Evolutionary conservation across 2,888 invertebrate species (phyloP).

Genomic region (Gryllus longicercus): DNA sequence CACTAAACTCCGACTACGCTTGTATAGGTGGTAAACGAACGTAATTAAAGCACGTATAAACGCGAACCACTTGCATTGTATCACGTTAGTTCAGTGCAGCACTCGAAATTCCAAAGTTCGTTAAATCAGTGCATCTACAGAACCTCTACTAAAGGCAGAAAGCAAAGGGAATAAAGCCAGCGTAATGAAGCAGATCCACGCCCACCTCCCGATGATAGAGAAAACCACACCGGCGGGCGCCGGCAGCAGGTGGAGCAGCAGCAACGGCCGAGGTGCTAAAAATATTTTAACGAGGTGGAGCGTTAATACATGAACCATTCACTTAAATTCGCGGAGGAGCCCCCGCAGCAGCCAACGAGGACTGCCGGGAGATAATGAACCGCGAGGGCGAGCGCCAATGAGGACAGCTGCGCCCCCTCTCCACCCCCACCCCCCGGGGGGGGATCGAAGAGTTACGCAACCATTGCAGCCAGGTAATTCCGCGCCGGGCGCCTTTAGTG

Average conservation of each 20-base stretch:
- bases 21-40: too few relatives aligned
- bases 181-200: neutral
- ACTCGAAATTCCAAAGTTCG: too few relatives aligned
- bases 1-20: too few relatives aligned
- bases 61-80: too few relatives aligned
- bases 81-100: too few relatives aligned
- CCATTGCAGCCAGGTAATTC: neutral
- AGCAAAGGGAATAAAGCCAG: neutral
- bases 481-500: neutral
- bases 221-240: too few relatives aligned
- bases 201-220: neutral
- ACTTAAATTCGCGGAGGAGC: neutral
- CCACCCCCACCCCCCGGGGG: too few relatives aligned
- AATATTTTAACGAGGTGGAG: neutral
- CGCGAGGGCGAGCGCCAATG: neutral
- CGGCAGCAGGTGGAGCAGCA: too few relatives aligned
- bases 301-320: neutral
- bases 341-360: neutral
- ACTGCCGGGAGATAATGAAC: neutral
- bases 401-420: neutral
- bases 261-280: neutral
- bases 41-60: too few relatives aligned
- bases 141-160: neutral
- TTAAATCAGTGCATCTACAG: too few relatives aligned
- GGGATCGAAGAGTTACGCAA: neutral